Conservation (phyloP, 2,888 invertebrate genomes). For the Cataglyphis rosenhaueri region DNA sequence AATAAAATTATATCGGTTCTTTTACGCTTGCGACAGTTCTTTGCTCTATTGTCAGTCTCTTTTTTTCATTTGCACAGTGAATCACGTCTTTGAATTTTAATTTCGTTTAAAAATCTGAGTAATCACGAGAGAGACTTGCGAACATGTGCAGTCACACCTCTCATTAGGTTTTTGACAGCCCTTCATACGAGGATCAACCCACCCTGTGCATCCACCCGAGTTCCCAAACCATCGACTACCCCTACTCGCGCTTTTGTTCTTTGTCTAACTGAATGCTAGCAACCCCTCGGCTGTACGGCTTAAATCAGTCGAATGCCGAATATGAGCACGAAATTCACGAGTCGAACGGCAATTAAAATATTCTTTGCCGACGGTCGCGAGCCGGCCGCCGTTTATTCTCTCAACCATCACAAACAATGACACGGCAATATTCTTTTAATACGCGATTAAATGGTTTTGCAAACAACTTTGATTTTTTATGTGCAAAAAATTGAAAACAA, state of each 20-base stretch:
- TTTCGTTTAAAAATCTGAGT: slow-evolving; percentile 79
- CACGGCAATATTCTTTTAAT: slow-evolving; percentile 61
- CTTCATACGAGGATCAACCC: slow-evolving; percentile 84
- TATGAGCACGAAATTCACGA: slow-evolving; percentile 77
- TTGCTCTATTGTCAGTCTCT: slow-evolving; percentile 15
- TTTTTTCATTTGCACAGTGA: slow-evolving; percentile 67
- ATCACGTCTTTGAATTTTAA: slow-evolving; percentile 80
- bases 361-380: slow-evolving; percentile 71
- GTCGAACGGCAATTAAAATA: slow-evolving; percentile 80
- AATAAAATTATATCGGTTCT: slow-evolving; percentile 1
- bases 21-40: slow-evolving; percentile 13
- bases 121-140: slow-evolving; percentile 79
- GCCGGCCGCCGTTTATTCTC: slow-evolving; percentile 68
- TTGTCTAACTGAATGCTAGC: slow-evolving; percentile 81
- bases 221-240: slow-evolving; percentile 73
- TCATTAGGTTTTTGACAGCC: slow-evolving; percentile 86
- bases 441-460: slow-evolving; percentile 18
- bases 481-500: neutral
- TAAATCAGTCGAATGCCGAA: slow-evolving; percentile 80
- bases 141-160: slow-evolving; percentile 86
- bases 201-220: slow-evolving; percentile 81
- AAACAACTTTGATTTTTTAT: neutral
- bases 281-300: slow-evolving; percentile 78
- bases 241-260: slow-evolving; percentile 81
- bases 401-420: slow-evolving; percentile 68